Evolutionary conservation across 2,797 vertebrate genomes (phyloP).

Genomic region (Acanthopagrus latus): DNA sequence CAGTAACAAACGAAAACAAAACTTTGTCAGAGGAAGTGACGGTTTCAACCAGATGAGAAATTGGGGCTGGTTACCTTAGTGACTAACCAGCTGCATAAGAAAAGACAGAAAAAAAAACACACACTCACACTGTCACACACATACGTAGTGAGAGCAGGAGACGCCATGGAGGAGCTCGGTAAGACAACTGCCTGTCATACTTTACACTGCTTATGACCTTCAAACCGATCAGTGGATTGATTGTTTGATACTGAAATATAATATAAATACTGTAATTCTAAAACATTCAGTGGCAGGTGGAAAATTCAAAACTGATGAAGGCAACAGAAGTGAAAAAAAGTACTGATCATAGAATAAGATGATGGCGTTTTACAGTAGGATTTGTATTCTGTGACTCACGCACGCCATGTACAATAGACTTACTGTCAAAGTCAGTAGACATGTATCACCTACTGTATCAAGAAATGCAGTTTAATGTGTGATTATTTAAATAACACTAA

Average conservation of each 20-base stretch:
- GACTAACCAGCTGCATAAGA: conserved; percentile 36
- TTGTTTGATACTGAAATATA: not conserved
- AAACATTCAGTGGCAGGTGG: not conserved
- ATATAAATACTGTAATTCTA: not conserved
- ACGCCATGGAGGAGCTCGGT: conserved; percentile 84
- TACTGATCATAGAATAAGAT: not conserved
- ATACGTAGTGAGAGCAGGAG: conserved; percentile 18
- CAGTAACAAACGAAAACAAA: conserved; percentile 14
- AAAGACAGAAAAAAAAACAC: conserved; percentile 3
- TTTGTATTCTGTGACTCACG: not conserved
- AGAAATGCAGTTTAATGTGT: not conserved
- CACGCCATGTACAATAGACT: not conserved
- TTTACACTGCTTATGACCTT: conserved; percentile 10
- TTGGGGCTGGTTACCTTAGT: conserved; percentile 41
- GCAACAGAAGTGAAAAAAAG: not conserved
- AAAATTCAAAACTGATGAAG: not conserved
- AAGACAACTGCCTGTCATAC: conserved; percentile 53
- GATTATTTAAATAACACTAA: not conserved
- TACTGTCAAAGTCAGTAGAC: too few species aligned
- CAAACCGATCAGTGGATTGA: not conserved
- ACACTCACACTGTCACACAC: not conserved
- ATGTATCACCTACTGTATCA: not conserved
- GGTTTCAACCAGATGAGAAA: conserved; percentile 28
- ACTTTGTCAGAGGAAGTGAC: conserved; percentile 66
- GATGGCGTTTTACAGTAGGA: not conserved